Evolutionary conservation across 2,888 invertebrate genomes (phyloP).

Genomic region (Creontiades dilutus): DNA sequence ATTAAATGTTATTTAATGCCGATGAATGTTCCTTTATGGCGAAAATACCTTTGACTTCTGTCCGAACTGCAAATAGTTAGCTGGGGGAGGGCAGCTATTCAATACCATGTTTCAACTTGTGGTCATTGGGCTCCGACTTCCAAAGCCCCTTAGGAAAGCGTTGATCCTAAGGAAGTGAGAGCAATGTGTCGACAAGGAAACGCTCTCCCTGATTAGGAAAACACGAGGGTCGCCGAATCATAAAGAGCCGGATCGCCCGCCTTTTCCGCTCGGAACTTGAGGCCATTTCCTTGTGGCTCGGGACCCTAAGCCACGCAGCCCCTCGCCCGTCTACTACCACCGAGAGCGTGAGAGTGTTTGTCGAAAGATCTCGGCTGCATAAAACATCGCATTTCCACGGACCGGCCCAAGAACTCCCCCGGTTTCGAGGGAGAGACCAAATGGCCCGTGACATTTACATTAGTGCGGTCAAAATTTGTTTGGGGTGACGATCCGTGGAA

Average conservation of each 20-base stretch:
- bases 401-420: not conserved
- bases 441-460: not conserved
- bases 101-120: too few relatives aligned
- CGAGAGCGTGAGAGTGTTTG: not conserved
- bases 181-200: slow-evolving; percentile 25
- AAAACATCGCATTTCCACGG: slow-evolving; percentile 18
- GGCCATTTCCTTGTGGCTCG: slow-evolving; percentile 22
- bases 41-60: too few relatives aligned
- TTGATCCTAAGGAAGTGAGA: not conserved
- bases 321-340: not conserved
- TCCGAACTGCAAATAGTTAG: too few relatives aligned
- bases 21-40: too few relatives aligned
- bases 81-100: too few relatives aligned
- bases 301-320: not conserved
- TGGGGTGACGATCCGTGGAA: slow-evolving; percentile 2
- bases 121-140: too few relatives aligned
- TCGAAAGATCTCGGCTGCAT: not conserved
- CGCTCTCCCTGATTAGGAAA: slow-evolving; percentile 40
- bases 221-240: slow-evolving; percentile 47
- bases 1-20: too few relatives aligned
- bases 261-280: slow-evolving; percentile 30
- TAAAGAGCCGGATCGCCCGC: slow-evolving; percentile 43
- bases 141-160: not conserved
- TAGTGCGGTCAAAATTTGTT: not conserved
- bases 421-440: not conserved